phyloP scores from a whole-genome alignment of 2,113 vertebrate species.

The Todiramphus chloris region DNA sequence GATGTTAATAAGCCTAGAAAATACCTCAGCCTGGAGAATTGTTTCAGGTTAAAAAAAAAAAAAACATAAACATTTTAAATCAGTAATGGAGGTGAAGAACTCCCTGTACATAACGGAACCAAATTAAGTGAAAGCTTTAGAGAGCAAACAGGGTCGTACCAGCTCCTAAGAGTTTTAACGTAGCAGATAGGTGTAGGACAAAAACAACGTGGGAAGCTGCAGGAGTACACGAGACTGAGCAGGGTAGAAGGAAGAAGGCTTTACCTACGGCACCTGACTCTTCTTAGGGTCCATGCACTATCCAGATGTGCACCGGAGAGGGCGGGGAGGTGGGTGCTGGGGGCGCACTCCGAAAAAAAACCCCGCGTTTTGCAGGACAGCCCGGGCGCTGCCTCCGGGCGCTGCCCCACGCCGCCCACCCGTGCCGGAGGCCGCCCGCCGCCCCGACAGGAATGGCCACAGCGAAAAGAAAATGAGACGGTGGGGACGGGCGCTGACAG shows the following conservation, averaged over 20 bases:
- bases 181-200: background rate
- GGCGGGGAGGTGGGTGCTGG: no score
- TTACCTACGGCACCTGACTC: background rate
- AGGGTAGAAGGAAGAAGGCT: background rate
- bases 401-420: no score
- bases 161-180: background rate
- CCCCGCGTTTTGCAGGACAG: background rate
- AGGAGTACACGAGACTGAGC: background rate
- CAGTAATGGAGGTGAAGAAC: background rate
- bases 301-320: background rate
- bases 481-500: no score
- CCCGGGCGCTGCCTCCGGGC: no score
- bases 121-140: background rate
- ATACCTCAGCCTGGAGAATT: background rate
- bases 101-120: background rate
- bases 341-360: background rate
- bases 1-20: background rate
- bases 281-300: fast-evolving
- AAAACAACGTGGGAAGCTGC: background rate
- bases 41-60: background rate
- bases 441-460: no score
- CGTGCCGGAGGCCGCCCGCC: no score
- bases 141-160: background rate
- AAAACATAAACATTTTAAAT: fast-evolving
- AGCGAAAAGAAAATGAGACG: no score